These are phyloP conservation scores for Portevinia maculata DNA, from an alignment of 2,888 invertebrate species.

Conservation along the genomic window DNA sequence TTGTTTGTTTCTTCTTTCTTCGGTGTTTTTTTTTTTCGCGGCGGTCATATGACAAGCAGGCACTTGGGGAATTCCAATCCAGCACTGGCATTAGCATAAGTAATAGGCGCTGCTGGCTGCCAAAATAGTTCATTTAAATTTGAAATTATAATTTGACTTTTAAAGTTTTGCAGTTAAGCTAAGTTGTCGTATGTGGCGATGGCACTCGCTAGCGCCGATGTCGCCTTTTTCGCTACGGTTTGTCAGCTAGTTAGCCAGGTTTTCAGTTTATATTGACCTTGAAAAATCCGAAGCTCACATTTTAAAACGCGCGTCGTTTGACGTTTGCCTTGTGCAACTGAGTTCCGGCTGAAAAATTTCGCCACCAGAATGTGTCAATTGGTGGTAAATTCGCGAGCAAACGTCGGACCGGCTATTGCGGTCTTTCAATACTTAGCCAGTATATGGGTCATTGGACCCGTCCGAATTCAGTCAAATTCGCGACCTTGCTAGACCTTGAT, in stretches of 20 bases:
- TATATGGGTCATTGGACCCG: conserved; percentile 80
- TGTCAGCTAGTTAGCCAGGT: neutral
- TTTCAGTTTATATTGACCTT: conserved; percentile 50
- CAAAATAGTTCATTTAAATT: conserved; percentile 63
- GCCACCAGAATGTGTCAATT: neutral
- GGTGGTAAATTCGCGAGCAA: conserved; percentile 6
- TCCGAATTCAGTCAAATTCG: conserved; percentile 76
- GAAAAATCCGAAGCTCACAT: conserved; percentile 33
- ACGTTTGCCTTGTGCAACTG: conserved; percentile 71
- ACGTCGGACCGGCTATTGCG: conserved; percentile 46
- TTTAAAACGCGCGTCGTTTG: conserved; percentile 54
- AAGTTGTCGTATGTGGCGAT: conserved; percentile 10
- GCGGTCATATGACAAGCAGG: conserved; percentile 65
- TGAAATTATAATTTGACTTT: conserved; percentile 58
- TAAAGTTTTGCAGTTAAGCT: conserved; percentile 25
- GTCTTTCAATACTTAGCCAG: conserved; percentile 29
- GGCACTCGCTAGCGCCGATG: conserved; percentile 28
- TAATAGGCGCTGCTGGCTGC: conserved; percentile 58
- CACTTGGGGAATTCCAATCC: conserved; percentile 73
- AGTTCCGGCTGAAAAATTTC: conserved; percentile 64
- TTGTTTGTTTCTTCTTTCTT: conserved; percentile 7
- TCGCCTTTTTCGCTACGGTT: conserved; percentile 25
- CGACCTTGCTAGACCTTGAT: conserved; percentile 82
- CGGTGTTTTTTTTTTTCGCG: conserved; percentile 39
- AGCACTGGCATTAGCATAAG: conserved; percentile 67